phyloP scores from a whole-genome alignment of 2,797 vertebrate species.

The Propithecus deckenii region DNA sequence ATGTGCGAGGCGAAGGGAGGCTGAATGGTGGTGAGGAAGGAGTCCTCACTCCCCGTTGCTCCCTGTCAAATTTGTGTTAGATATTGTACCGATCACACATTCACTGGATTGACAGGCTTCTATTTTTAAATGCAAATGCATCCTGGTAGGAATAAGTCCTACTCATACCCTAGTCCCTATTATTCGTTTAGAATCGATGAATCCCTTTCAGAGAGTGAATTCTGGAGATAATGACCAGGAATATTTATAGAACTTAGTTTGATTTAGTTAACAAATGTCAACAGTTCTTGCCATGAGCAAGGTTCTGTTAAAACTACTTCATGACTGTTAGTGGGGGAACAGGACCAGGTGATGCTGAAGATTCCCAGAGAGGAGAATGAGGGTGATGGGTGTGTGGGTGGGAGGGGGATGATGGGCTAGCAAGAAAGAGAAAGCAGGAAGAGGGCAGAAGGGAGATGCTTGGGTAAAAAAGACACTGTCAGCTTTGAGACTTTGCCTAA shows the following conservation, averaged over 20 bases:
- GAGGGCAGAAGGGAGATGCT: neutral
- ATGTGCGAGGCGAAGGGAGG: fast-evolving
- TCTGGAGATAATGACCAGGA: neutral
- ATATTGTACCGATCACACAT: neutral
- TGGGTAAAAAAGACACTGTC: neutral
- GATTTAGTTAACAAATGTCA: neutral
- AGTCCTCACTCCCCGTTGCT: neutral
- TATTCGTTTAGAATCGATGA: neutral
- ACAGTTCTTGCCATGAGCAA: neutral
- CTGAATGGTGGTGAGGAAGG: neutral
- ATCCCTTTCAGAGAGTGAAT: neutral
- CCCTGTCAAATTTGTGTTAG: neutral
- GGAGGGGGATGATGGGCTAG: neutral
- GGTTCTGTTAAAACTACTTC: neutral
- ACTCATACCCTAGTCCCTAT: neutral
- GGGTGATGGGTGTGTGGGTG: neutral
- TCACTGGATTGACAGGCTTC: neutral
- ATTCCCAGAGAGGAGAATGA: neutral
- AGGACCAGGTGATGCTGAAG: neutral
- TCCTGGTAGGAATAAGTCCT: neutral
- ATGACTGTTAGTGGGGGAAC: neutral
- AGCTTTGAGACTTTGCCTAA: neutral
- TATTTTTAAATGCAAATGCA: neutral
- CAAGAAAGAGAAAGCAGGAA: neutral
- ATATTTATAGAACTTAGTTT: constrained; percentile 5